These are phyloP conservation scores for Tenebrosternarchus preto DNA, from an alignment of 2,113 vertebrate species.

Conservation along the genomic window DNA sequence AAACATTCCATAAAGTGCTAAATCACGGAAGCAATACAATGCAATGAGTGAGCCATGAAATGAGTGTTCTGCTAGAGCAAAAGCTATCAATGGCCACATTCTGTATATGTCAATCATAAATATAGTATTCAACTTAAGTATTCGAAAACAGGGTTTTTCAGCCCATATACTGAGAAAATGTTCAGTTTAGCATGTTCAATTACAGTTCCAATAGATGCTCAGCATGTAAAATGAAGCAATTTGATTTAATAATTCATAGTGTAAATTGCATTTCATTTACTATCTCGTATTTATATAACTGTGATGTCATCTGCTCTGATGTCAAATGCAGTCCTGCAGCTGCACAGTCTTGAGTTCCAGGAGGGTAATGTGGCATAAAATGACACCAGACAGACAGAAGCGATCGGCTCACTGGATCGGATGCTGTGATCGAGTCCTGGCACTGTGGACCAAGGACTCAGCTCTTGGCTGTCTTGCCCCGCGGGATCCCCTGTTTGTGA, in stretches of 20 bases:
- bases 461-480: background rate
- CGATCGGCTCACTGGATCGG: slow-evolving; percentile 16
- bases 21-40: slow-evolving; percentile 22
- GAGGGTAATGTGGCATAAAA: slow-evolving; percentile 19
- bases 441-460: slow-evolving; percentile 10
- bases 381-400: slow-evolving; percentile 30
- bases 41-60: slow-evolving; percentile 37
- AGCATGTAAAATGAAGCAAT: background rate
- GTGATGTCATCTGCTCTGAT: background rate
- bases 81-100: slow-evolving; percentile 24
- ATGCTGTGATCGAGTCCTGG: slow-evolving; percentile 2
- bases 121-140: slow-evolving; percentile 6
- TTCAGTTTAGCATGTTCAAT: no score
- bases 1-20: slow-evolving; percentile 4
- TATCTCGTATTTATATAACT: background rate
- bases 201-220: no score
- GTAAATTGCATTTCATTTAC: background rate
- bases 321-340: background rate
- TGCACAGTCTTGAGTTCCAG: background rate
- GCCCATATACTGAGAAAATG: no score
- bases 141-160: no score
- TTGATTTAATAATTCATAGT: background rate
- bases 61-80: slow-evolving; percentile 16
- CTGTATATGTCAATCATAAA: slow-evolving; percentile 19
- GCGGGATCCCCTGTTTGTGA: background rate